Conservation (phyloP, 2,888 invertebrate genomes). For the Boloria euphrosyne region DNA sequence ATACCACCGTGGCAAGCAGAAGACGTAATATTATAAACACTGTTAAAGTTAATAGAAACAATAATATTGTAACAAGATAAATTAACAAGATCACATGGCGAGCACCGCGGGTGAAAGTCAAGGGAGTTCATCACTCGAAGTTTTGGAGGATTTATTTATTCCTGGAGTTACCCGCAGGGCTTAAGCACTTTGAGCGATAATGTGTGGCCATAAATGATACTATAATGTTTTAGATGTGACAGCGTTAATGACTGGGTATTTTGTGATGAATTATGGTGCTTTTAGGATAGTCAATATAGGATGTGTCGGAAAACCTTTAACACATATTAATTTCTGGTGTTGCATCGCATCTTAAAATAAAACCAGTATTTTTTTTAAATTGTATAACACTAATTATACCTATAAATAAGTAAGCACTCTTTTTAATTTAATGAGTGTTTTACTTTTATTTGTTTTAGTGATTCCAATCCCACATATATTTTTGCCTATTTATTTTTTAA, state of each 20-base stretch:
- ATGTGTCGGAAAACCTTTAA: too few species aligned
- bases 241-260: conserved; percentile 54
- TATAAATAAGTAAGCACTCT: too few species aligned
- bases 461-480: too few species aligned
- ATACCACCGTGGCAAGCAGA: too few species aligned
- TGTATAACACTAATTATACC: too few species aligned
- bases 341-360: too few species aligned
- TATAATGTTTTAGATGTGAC: conserved; percentile 78
- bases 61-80: conserved; percentile 66
- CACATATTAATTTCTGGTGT: too few species aligned
- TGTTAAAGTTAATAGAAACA: conserved; percentile 55
- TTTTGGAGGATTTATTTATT: conserved; percentile 66
- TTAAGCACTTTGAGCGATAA: conserved; percentile 77
- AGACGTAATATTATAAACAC: conserved; percentile 25
- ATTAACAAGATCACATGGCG: conserved; percentile 65
- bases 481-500: too few species aligned
- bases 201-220: conserved; percentile 78
- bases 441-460: too few species aligned
- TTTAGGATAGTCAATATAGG: not conserved
- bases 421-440: too few species aligned
- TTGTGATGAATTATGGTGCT: not conserved
- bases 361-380: too few species aligned
- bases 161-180: conserved; percentile 57
- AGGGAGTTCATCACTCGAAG: conserved; percentile 63
- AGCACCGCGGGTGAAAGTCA: conserved; percentile 44